A percentile compares a stretch with the other conserved stretches of the same genome.
Evolutionary conservation across 30 jellyfish, hydroid and myxozoan genomes (phyloP).

Genomic region (Turritopsis rubra): DNA sequence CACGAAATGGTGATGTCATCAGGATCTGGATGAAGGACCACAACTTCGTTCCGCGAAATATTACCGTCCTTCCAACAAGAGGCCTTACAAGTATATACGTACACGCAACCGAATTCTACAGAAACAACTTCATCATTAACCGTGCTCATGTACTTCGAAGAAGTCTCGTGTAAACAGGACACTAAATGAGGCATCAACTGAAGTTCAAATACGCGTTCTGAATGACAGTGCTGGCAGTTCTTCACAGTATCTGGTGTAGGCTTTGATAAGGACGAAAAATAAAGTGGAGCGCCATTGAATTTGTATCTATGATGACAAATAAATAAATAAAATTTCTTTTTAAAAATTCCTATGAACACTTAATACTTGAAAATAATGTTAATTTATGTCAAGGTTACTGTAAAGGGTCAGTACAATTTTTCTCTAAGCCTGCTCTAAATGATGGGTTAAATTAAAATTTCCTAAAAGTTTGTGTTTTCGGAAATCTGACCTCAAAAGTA

Average conservation of each 20-base stretch:
- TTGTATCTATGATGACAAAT: conserved; percentile 26
- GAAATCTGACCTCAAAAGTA: no score
- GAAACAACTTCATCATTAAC: conserved; percentile 1
- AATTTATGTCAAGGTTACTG: no score
- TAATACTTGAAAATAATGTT: no score
- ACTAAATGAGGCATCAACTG: conserved; percentile 81
- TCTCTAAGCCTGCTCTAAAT: no score
- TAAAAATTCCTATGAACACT: no score
- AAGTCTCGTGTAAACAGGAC: conserved; percentile 27
- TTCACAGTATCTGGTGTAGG: conserved; percentile 40
- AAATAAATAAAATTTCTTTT: no score
- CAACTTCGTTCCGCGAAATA: conserved; percentile 34
- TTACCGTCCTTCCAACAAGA: conserved; percentile 45
- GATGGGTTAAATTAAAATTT: no score
- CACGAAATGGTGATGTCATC: conserved; percentile 26
- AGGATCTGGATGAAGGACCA: conserved; percentile 51
- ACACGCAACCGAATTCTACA: conserved; percentile 69
- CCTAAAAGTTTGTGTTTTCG: no score
- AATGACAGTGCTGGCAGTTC: conserved; percentile 46
- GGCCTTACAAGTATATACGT: conserved; percentile 44
- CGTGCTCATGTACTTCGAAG: not conserved
- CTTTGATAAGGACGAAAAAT: conserved; percentile 30
- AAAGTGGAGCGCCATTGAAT: conserved; percentile 39
- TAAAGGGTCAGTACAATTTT: no score
- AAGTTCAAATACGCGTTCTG: conserved; percentile 58